Evolutionary conservation across 2,888 invertebrate genomes (phyloP).

Genomic region (Parnassius orleans): DNA sequence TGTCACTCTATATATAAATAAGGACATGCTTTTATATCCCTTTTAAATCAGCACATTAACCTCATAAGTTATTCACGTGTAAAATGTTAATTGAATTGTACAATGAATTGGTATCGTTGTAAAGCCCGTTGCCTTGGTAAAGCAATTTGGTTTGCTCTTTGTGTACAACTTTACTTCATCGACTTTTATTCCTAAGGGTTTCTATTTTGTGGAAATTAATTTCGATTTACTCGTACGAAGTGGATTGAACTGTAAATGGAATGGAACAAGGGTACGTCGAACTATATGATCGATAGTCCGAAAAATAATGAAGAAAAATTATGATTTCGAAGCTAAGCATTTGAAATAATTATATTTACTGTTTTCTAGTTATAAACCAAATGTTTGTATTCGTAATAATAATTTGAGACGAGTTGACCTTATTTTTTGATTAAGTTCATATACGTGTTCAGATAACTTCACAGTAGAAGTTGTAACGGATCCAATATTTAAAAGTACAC

Average conservation of each 20-base stretch:
- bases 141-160: constrained; percentile 13
- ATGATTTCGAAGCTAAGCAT: constrained; percentile 3
- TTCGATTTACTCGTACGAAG: constrained; percentile 14
- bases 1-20: no score
- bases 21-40: background rate
- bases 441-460: no score
- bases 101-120: no score
- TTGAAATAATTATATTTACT: background rate
- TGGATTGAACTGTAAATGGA: constrained; percentile 23
- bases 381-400: no score
- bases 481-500: no score
- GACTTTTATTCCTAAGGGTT: constrained; percentile 10
- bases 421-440: no score
- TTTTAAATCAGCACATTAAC: constrained; percentile 16
- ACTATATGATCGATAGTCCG: constrained; percentile 4
- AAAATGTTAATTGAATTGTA: constrained; percentile 19
- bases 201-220: constrained; percentile 16
- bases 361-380: no score
- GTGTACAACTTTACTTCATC: constrained; percentile 2
- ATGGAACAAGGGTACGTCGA: constrained; percentile 11
- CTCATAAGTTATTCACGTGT: constrained; percentile 13
- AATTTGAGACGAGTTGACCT: no score
- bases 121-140: constrained; percentile 13
- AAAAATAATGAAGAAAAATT: constrained; percentile 1
- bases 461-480: no score